Base-by-base conservation (phyloP, 2,888 invertebrate genomes). In the Leucophenga montana region DNA sequence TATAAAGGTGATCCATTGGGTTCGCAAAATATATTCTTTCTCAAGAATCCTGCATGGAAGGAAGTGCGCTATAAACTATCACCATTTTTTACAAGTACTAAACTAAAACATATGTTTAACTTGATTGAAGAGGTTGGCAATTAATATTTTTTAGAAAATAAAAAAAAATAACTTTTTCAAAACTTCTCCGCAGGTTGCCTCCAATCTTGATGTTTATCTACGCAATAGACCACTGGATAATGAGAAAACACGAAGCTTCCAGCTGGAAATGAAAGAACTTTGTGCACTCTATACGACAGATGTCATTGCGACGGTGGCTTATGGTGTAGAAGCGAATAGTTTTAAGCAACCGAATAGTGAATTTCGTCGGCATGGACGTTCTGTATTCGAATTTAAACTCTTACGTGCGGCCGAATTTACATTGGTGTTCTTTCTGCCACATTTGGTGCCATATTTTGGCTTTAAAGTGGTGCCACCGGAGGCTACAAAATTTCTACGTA, bases 11-110 rank as follows among this genome's bases (percentile, higher is more conserved):
- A 90, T 76, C 85, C 85, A 0, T 68, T 90, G 14, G 90, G 90
- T 1, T 87, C 86, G 0, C 81, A 88, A 33, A 90, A 89, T 73
- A 75, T 90, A 1, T 90, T 91, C 70, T 85, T 89, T 46, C 74
- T 90, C 0, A 89, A 87, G 67, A 89, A 89, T 82, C 90, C 90
- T 0, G 85, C 85, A 0, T 90, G 91, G 90, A 90, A 88, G 73
- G 74, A 85, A 18, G 77, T 91, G 14, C 86, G 91, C 1, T 61
- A 82, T 0, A 90, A 89, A 68, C 76, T 91, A 0, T 86, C 90
- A 1, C 90, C 90, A 0, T 87, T 90, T 53, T 90, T 90, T 68
- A 89, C 89, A 20, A 86, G 87, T 53, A 87, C 81, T 20, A 86
- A 85, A 31, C 73, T 89, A 6, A 89, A 87, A 69, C 78, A 88